phyloP scores from a whole-genome alignment of 2,888 invertebrate genomes.

The Spodoptera picta region DNA sequence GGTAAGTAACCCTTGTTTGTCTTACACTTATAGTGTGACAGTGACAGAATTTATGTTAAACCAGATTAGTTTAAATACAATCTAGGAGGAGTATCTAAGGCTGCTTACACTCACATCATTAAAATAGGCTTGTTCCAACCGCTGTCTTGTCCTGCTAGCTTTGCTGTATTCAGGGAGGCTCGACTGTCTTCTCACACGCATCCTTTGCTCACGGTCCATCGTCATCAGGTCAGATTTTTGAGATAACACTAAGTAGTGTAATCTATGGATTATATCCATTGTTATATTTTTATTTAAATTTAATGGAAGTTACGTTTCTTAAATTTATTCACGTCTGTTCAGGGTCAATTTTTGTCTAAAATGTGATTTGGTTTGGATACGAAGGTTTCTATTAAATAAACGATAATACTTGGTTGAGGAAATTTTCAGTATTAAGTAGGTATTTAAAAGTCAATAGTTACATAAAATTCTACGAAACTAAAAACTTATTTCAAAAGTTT shows the following conservation, averaged over 20 bases:
- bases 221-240: constrained; percentile 87
- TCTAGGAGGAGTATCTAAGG: no score
- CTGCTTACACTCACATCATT: constrained; percentile 79
- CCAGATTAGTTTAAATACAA: no score
- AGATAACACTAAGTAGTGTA: constrained; percentile 85
- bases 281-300: constrained; percentile 31
- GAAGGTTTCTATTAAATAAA: constrained; percentile 3
- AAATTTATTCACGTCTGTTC: not conserved
- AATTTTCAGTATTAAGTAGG: no score
- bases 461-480: constrained; percentile 1
- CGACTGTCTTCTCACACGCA: constrained; percentile 83
- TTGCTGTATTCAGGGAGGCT: constrained; percentile 86
- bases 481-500: constrained; percentile 31
- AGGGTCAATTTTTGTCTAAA: constrained; percentile 4
- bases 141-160: constrained; percentile 78
- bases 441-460: no score
- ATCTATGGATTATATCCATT: constrained; percentile 86
- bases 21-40: no score
- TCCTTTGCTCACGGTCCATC: constrained; percentile 84
- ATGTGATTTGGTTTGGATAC: constrained; percentile 1
- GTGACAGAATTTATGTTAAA: no score
- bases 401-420: no score
- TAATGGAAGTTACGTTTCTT: constrained; percentile 7
- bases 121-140: constrained; percentile 82
- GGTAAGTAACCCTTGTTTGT: not conserved